Evolutionary conservation across 2,113 vertebrate genomes (phyloP), one percentile per base, ranked within the genome.

Genomic region (Ariopsis seemanni): DNA sequence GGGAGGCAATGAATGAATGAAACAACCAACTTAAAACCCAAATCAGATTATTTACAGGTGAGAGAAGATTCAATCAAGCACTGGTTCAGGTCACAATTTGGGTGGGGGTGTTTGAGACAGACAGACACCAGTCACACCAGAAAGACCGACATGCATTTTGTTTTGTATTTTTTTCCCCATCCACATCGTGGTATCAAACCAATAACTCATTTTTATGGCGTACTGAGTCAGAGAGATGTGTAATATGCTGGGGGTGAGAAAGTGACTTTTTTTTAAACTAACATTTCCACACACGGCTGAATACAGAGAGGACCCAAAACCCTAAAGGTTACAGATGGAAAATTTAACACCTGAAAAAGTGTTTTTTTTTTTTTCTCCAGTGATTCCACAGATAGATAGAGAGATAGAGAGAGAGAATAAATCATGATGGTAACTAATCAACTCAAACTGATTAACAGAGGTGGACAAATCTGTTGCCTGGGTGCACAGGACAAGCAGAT

Each of bases 11-110:
- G 92, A 94, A 92, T 94, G 92, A 94, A 93, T 95, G 94, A 96
- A 95, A 94, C 91, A 92, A 90, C 88, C 89, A 92, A 93, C 86
- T 95, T 93, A 92, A 93, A 91, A 94, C 90, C 92, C 93, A 93
- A 91, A 92, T 91, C 90, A 92, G 90, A 93, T 94, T 95, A 96
- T 95, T 95, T 96, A 96, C 96, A 96, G 89, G 93, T 92, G 87
- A 89, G 30, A 91, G 85, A 91, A 92, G 92, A 92, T 80, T 86
- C 71, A 72, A 93, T 94, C 89, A 93, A 93, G 92, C 92, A 91
- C 88, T 92, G 86, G 85, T 92, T 90, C 77, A 91, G 91, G 88
- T 90, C 42, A 42, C 42, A 42, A 42, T 42, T 42, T 42, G 42
- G 42, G 42, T 4, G 42, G 42, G 42, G 42, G 42, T 42, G 42